Evolutionary conservation across 1,140 invertebrate species (phyloP).

Genomic region (Zaprionus nigranus): DNA sequence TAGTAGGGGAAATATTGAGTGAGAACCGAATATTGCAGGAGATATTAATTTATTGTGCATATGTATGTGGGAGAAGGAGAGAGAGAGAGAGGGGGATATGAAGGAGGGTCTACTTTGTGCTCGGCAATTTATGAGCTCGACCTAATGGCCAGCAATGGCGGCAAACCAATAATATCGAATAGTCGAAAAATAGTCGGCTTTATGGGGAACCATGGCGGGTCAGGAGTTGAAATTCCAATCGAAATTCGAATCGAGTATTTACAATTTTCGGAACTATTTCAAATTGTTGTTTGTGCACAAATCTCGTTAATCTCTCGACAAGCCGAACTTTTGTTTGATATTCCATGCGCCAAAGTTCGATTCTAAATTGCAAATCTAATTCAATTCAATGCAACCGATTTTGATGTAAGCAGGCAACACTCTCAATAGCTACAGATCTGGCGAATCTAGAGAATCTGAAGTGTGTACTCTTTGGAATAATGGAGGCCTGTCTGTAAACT

Average conservation of each 20-base stretch:
- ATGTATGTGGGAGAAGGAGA: not conserved
- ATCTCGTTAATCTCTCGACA: not conserved
- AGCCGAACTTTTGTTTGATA: not conserved
- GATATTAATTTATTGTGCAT: slow-evolving; percentile 50
- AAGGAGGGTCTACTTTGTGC: not conserved
- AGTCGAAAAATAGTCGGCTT: not conserved
- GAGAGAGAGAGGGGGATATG: not conserved
- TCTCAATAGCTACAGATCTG: not conserved
- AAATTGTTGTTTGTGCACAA: slow-evolving; percentile 17
- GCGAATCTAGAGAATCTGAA: not conserved
- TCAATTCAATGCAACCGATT: not conserved
- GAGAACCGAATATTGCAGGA: slow-evolving; percentile 29
- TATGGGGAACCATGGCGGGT: not conserved
- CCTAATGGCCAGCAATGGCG: not conserved
- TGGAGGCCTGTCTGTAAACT: too few relatives aligned
- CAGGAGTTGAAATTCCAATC: not conserved
- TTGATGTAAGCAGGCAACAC: too few relatives aligned
- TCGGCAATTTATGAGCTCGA: slow-evolving; percentile 25
- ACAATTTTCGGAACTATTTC: slow-evolving; percentile 6
- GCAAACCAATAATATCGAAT: slow-evolving; percentile 9
- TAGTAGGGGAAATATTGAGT: slow-evolving; percentile 31
- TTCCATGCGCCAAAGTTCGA: not conserved
- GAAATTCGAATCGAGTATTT: not conserved
- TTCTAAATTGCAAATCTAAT: not conserved
- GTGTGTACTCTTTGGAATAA: too few relatives aligned